phyloP scores from a whole-genome alignment of 2,113 vertebrate species.

The Pontoporia blainvillei region DNA sequence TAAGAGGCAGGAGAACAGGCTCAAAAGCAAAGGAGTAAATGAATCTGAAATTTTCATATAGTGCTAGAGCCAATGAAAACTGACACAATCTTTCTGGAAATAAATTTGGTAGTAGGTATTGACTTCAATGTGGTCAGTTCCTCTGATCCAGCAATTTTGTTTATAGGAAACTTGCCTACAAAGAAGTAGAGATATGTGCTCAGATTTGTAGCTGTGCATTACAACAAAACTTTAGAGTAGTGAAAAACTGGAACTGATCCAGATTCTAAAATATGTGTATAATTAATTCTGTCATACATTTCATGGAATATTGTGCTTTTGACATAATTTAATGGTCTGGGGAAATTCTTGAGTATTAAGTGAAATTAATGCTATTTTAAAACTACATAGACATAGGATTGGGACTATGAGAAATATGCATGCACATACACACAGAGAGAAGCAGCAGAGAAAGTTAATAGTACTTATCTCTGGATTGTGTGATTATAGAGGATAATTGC shows the following conservation, averaged over 20 bases:
- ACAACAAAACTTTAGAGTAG: background rate
- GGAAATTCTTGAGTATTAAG: background rate
- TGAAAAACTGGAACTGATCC: background rate
- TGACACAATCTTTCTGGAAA: background rate
- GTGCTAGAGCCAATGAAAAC: background rate
- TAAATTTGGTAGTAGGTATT: background rate
- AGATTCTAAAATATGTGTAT: background rate
- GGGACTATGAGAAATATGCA: background rate
- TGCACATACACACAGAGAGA: background rate
- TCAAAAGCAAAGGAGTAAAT: background rate
- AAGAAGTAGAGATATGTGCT: background rate
- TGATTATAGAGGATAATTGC: background rate
- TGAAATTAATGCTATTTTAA: background rate
- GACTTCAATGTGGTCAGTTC: background rate
- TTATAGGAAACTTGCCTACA: background rate
- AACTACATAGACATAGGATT: background rate
- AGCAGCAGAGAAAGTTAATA: background rate
- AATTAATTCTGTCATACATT: background rate
- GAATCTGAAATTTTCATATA: background rate
- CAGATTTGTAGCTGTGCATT: background rate
- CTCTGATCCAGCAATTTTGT: background rate
- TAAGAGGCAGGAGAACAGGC: background rate
- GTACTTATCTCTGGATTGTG: background rate
- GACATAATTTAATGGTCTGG: background rate
- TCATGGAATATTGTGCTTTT: background rate